Base-by-base conservation (phyloP, 2,113 vertebrate species). In the Callaeas wilsoni region DNA sequence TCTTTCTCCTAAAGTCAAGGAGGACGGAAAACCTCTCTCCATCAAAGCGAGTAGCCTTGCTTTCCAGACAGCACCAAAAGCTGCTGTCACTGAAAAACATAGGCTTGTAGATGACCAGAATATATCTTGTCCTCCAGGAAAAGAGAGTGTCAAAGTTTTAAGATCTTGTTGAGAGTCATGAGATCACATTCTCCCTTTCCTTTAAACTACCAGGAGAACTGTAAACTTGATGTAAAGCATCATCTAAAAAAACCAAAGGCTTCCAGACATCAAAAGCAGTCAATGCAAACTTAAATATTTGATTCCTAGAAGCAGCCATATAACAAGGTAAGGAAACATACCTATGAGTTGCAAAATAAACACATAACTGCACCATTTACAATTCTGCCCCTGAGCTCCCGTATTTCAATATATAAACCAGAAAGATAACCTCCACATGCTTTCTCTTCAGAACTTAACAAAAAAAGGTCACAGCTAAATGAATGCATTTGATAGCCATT, bases 31-130 rank as follows among this genome's bases (percentile, higher is more conserved):
- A 18, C 27, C 41, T 81, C 84, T 67, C 84, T 91, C 56, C 41
- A 78, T 79, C 93, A 94, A 86, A 94, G 13, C 10, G 25, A 90
- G 75, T 4, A 49, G 68, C 59, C 73, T 81, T 77, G 25, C 64
- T 92, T 89, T 64, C 50, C 56, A 95, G 79, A 95, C 79, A 94
- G 76, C 90, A 78, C 79, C 88, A 90, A 84, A 92, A 95, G 90
- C 35, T 78, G 73, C 87, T 84, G 27, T 49, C 68, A 49, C 37
- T 75, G 79, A 70, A 84, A 79, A 89, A 67, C 22, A 13, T 9
- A 44, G 4, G 2, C 59, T 84, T 69, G 55, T 44, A 83, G 64
- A 89, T 91, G 74, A 87, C 74, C 89, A 73, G 46, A 92, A 83
- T 95, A 62, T 80, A 93, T 94, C 90, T 85, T 81, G 47, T 93